Percentiles rank a stretch among this genome's conserved stretches.
Evolutionary conservation across 2,797 vertebrate genomes (phyloP).

Genomic region (Acrossocheilus wenchowensis): DNA sequence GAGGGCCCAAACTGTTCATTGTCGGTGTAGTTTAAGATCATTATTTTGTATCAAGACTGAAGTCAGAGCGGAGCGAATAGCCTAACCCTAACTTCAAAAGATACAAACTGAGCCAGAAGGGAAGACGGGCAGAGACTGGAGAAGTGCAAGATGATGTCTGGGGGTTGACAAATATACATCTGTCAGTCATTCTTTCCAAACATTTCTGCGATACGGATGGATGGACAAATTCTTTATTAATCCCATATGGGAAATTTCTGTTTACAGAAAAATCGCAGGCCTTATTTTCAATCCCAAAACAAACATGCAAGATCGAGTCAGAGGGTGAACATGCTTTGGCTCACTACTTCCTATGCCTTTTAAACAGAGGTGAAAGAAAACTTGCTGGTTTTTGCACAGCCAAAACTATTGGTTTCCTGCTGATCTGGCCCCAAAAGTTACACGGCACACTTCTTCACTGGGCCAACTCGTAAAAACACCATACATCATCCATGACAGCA

Average conservation of each 20-base stretch:
- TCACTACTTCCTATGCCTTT: background rate
- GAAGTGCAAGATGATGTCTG: slow-evolving; percentile 4
- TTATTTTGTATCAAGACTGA: slow-evolving; percentile 35
- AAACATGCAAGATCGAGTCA: background rate
- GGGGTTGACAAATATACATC: background rate
- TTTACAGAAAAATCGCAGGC: background rate
- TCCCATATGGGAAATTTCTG: background rate
- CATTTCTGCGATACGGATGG: background rate
- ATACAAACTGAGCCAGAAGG: background rate
- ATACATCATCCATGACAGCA: slow-evolving; percentile 41
- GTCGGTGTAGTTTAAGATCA: slow-evolving; percentile 21
- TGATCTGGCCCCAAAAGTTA: slow-evolving; percentile 29
- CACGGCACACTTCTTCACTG: slow-evolving; percentile 18
- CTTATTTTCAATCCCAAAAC: slow-evolving; percentile 11
- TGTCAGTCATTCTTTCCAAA: background rate
- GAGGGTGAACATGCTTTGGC: background rate
- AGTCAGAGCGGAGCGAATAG: background rate
- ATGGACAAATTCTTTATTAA: slow-evolving; percentile 19
- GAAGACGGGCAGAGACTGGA: background rate
- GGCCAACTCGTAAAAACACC: slow-evolving; percentile 25
- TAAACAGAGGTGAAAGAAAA: background rate
- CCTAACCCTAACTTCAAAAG: slow-evolving; percentile 15
- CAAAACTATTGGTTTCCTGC: slow-evolving; percentile 34
- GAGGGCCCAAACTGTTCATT: slow-evolving; percentile 32
- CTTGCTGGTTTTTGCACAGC: slow-evolving; percentile 17